These are phyloP conservation scores for Neoscelio sp. DNA, from an alignment of 2,888 invertebrate genomes.

Conservation along the genomic window DNA sequence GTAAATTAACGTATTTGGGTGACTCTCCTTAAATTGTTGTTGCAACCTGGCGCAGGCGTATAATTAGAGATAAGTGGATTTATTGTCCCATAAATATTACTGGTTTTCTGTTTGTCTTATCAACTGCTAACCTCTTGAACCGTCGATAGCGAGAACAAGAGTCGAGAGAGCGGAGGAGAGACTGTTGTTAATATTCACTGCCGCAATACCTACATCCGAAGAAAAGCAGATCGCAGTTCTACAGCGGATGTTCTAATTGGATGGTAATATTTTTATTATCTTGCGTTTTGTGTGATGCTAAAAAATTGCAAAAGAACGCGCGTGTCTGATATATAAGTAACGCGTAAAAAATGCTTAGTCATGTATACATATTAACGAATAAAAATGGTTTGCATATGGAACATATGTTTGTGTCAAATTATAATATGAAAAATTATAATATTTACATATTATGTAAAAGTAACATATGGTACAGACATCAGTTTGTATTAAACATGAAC, in stretches of 20 bases:
- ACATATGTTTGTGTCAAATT: too few relatives aligned
- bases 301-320: not conserved
- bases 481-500: too few relatives aligned
- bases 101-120: conserved; percentile 68
- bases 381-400: too few relatives aligned
- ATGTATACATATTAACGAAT: too few relatives aligned
- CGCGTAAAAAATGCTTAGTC: too few relatives aligned
- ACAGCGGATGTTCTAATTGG: not conserved
- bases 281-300: not conserved
- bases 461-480: too few relatives aligned
- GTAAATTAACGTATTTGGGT: not conserved
- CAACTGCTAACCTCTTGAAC: conserved; percentile 69
- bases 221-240: conserved; percentile 22
- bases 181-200: conserved; percentile 52
- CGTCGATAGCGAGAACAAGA: conserved; percentile 69
- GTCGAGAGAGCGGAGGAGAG: conserved; percentile 63
- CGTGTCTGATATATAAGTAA: too few relatives aligned
- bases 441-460: too few relatives aligned
- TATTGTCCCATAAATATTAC: conserved; percentile 73
- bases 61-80: conserved; percentile 69
- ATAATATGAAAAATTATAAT: too few relatives aligned
- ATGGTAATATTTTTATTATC: conserved; percentile 20
- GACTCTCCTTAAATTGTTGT: too few relatives aligned
- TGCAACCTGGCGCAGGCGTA: too few relatives aligned
- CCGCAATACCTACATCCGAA: conserved; percentile 29